Percentiles rank a stretch among this genome's conserved stretches.
Evolutionary conservation across 1,140 invertebrate species (phyloP).

Genomic region (Drosophila tani): DNA sequence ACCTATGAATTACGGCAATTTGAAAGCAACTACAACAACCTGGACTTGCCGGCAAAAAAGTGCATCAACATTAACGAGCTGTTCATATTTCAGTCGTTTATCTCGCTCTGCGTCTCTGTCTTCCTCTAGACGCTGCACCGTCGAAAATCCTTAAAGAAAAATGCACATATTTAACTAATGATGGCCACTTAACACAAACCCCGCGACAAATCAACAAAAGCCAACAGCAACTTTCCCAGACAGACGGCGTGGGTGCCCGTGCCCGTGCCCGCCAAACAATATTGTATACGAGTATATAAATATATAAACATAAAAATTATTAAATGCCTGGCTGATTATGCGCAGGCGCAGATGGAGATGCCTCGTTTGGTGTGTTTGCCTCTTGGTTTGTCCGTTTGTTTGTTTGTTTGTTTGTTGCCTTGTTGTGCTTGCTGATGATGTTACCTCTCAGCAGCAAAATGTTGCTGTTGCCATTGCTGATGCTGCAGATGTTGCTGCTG

Average conservation of each 20-base stretch:
- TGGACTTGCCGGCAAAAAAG: conserved; percentile 24
- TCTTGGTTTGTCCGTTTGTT: conserved; percentile 12
- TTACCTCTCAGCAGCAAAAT: conserved; percentile 35
- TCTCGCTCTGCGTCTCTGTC: conserved; percentile 26
- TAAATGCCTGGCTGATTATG: conserved; percentile 82
- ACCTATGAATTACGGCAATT: conserved; percentile 77
- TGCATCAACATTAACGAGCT: conserved; percentile 57
- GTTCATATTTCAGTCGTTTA: conserved; percentile 62
- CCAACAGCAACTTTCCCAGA: conserved; percentile 70
- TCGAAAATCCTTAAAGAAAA: conserved; percentile 81
- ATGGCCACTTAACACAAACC: conserved; percentile 81
- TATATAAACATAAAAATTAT: conserved; percentile 82
- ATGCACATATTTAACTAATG: conserved; percentile 84
- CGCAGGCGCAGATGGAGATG: conserved; percentile 52
- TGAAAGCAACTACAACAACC: conserved; percentile 42
- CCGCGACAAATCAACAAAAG: conserved; percentile 78
- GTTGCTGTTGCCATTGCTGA: conserved; percentile 35
- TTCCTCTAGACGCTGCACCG: not conserved
- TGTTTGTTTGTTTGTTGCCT: conserved; percentile 31
- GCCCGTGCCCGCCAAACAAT: conserved; percentile 52
- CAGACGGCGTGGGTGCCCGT: conserved; percentile 49
- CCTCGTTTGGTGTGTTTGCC: conserved; percentile 15
- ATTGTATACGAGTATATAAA: conserved; percentile 59
- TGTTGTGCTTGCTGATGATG: conserved; percentile 74
- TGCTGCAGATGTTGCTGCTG: conserved; percentile 49